Evolutionary conservation across 1,140 invertebrate genomes (phyloP), one percentile per base, ranked within the genome.

Genomic region (Oreohelix idahoensis): DNA sequence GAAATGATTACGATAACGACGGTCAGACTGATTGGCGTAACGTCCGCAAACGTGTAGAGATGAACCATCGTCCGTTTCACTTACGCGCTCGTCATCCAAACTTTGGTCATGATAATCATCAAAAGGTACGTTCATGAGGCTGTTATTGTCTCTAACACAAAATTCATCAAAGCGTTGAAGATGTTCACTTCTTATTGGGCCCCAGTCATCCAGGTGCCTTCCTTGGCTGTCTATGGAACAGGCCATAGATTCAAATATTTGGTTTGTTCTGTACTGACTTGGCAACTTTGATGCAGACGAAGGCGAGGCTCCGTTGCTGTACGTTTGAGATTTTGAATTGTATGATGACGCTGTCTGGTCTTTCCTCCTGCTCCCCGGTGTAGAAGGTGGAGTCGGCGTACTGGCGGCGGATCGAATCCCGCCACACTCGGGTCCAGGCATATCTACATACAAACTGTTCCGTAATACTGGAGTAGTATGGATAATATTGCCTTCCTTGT

Each of bases 321-420:
- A 13, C 2, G 53, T 58, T 58, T 58, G 53, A 58, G 23, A 58
- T n/a, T 58, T 58, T 38, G 80, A 49, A 13, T 45, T n/a, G 36
- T n/a, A 53, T 15, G 81, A 79, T 45, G 85, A 81, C 29, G 81
- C 85, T 26, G 84, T 70, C 45, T 84, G 82, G 17, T 83, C 29
- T 10, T 82, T 42, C 15, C 81, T 39, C 5, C 84, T 75, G 81
- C 86, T 88, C 29, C 85, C 84, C 0, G 88, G 88, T 4, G 87
- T 86, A 23, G 86, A 88, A 0, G 88, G 87, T 0, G 88, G 87
- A 0, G 86, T 88, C 17, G 88, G 88, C 13, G 88, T 88, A 35
- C 42, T 66, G 13, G 84, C 80, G 4, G 82, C 79, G 5, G 58
- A 80, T 29, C 70, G 58, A 26, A 51, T 11, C 32, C 66, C 49